Conservation (phyloP, 2,888 invertebrate genomes). For the Drosophila buzzatii region DNA sequence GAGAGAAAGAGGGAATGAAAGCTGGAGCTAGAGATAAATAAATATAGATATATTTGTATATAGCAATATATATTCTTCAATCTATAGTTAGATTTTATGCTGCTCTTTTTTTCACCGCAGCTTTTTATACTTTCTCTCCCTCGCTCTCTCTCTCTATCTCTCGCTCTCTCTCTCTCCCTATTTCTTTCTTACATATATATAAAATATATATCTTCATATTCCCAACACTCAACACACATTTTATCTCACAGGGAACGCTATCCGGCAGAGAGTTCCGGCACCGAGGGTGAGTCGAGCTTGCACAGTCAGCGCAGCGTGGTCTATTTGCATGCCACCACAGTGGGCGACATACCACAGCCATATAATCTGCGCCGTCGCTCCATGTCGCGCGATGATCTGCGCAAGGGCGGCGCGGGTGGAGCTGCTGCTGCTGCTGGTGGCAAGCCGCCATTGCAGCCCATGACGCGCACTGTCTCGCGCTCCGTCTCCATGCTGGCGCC, state of each 20-base stretch:
- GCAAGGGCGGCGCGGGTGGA: constrained; percentile 84
- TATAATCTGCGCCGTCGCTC: constrained; percentile 88
- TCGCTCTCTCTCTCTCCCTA: no score
- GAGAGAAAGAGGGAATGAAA: no score
- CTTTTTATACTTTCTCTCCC: no score
- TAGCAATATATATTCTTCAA: no score
- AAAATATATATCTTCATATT: no score
- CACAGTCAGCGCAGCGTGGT: constrained; percentile 94
- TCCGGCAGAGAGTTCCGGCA: constrained; percentile 86
- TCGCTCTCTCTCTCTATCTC: no score
- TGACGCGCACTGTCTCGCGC: constrained; percentile 90
- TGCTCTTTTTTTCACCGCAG: no score
- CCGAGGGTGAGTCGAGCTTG: constrained; percentile 91
- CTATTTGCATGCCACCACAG: constrained; percentile 94
- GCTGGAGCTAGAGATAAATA: no score
- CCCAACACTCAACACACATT: no score
- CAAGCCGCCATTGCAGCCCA: constrained; percentile 82
- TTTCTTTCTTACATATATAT: no score
- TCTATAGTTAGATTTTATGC: no score
- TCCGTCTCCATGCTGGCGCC: constrained; percentile 94
- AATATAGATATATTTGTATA: no score
- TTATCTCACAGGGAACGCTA: constrained; percentile 80
- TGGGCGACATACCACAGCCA: constrained; percentile 94
- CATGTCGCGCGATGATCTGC: constrained; percentile 91
- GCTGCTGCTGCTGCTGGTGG: constrained; percentile 2